Evolutionary conservation across 2,888 invertebrate genomes (phyloP).

Genomic region (Gastrophysa polygoni): DNA sequence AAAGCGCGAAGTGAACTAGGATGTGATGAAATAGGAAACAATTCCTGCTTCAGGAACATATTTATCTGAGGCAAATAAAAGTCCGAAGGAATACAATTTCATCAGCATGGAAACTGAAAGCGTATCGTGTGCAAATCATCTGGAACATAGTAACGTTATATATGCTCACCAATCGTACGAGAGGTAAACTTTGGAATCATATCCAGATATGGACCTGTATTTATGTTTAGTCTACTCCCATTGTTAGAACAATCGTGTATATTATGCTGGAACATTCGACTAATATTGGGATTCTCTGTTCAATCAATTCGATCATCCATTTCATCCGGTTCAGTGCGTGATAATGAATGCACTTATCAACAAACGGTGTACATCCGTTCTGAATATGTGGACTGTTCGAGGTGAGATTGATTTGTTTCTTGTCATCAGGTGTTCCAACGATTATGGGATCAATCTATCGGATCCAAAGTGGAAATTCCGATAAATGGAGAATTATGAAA

Average conservation of each 20-base stretch:
- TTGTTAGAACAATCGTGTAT: neutral
- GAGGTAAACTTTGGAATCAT: neutral
- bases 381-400: too few relatives aligned
- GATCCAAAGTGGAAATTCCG: too few relatives aligned
- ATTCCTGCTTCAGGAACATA: slow-evolving; percentile 17
- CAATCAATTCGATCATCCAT: neutral
- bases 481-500: too few relatives aligned
- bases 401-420: too few relatives aligned
- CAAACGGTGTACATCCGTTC: neutral
- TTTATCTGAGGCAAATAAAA: slow-evolving; percentile 22
- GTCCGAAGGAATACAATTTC: slow-evolving; percentile 16
- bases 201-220: slow-evolving; percentile 16
- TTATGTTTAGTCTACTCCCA: slow-evolving; percentile 10
- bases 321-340: neutral
- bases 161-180: neutral
- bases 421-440: too few relatives aligned
- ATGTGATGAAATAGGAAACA: neutral
- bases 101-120: neutral
- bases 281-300: neutral
- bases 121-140: slow-evolving; percentile 23
- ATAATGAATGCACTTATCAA: neutral
- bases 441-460: too few relatives aligned
- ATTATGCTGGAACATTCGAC: neutral
- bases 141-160: slow-evolving; percentile 17
- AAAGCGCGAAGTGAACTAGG: neutral